Percentiles rank a stretch among this genome's conserved stretches.
phyloP scores from a whole-genome alignment of 2,113 vertebrate species.

The Otis tarda region DNA sequence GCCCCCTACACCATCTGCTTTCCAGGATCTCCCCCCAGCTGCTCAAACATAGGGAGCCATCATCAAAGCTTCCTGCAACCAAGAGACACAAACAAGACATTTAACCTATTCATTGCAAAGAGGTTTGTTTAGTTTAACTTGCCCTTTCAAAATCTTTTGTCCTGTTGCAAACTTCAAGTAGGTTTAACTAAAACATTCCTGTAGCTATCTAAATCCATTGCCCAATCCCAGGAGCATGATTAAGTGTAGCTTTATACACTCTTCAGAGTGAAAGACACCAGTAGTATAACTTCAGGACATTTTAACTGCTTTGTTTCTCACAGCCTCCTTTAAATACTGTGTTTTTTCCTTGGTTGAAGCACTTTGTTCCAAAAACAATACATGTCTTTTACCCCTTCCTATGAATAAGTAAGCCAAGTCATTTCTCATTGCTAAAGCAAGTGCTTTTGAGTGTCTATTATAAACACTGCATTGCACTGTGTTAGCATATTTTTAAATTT shows the following conservation, averaged over 20 bases:
- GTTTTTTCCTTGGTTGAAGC: neutral
- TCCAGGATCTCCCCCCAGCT: neutral
- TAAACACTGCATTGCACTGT: neutral
- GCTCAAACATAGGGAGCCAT: neutral
- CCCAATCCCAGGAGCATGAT: neutral
- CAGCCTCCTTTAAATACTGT: neutral
- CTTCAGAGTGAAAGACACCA: slow-evolving; percentile 5
- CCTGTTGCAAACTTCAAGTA: neutral
- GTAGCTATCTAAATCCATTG: neutral
- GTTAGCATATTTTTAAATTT: neutral
- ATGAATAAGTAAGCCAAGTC: neutral
- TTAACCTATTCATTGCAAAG: neutral
- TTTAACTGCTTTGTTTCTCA: slow-evolving; percentile 45
- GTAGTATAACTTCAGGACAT: slow-evolving; percentile 15
- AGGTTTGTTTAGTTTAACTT: neutral
- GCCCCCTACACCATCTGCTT: neutral
- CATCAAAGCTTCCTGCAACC: neutral
- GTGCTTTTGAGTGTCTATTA: neutral
- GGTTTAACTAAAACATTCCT: slow-evolving; percentile 17
- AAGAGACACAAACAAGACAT: neutral
- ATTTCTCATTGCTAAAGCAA: slow-evolving; percentile 14
- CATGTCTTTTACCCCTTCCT: neutral
- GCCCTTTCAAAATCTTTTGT: neutral
- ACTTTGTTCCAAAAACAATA: slow-evolving; percentile 20
- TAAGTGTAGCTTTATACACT: slow-evolving; percentile 7